Conservation (phyloP, 2,797 vertebrate species). For the Ctenosaura bakeri region DNA sequence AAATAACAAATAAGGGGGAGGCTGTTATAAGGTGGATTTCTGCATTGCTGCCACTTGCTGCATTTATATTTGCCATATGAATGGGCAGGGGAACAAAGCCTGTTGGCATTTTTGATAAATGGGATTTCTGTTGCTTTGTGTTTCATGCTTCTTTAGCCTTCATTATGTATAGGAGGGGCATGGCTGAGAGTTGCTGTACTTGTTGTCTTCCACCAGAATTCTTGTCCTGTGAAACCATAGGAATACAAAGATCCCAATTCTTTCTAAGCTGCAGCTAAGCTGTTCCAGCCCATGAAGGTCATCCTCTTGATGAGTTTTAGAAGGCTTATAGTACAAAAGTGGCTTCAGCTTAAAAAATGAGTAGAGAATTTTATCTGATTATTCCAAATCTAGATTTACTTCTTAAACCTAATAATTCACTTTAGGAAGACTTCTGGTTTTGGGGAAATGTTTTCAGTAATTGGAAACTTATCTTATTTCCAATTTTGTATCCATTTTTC, state of each 20-base stretch:
- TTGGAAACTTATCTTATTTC: background rate
- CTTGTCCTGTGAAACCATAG: background rate
- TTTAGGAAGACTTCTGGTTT: background rate
- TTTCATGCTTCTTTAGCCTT: conserved; percentile 53
- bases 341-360: background rate
- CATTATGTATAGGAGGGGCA: background rate
- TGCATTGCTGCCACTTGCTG: conserved; percentile 73
- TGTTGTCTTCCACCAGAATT: conserved; percentile 37
- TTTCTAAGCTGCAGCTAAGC: background rate
- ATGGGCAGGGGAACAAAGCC: conserved; percentile 64
- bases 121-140: conserved; percentile 64
- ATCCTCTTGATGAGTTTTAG: conserved; percentile 2
- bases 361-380: background rate
- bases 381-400: background rate
- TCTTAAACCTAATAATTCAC: background rate
- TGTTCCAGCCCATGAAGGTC: background rate
- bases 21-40: conserved; percentile 70
- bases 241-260: conserved; percentile 18
- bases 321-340: background rate
- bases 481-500: background rate
- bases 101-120: conserved; percentile 67
- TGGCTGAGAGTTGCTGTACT: background rate
- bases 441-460: background rate
- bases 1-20: conserved; percentile 84
- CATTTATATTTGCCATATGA: conserved; percentile 76